Base-by-base conservation (phyloP, 2,888 invertebrate species). In the Acrobasis suavella region DNA sequence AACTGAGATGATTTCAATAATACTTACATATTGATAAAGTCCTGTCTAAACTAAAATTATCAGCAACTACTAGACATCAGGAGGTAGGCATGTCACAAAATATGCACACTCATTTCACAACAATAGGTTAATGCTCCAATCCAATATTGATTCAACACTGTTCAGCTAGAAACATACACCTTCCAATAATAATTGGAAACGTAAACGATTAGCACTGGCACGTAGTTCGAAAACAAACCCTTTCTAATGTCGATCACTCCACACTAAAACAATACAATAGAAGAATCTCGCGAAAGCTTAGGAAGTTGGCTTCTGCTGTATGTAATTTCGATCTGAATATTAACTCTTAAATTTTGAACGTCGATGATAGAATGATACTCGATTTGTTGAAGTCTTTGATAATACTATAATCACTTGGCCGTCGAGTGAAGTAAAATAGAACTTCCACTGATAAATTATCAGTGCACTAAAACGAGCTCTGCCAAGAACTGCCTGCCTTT, bases 71-170 rank as follows among this genome's bases (percentile, higher is more conserved):
- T 64, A 67, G 72, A 76, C 84, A 86, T 85, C 76, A 80, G 80
- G 78, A 75, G 76, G 72, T 72, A 76, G 73, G 73, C 77, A 76
- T 79, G 75, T 84, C 81, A 77, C 76, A 71, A 78, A 86, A 80
- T 81, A 79, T 83, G 83, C 84, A 85, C 81, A 82, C 76, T 88
- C 86, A 89, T 89, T 86, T 84, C 80, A 83, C 78, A 75, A 83
- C 75, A 83, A 81, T 79, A 77, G 76, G 77, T 75, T 78, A 77
- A 70, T 72, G 74, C 75, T 76, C 71, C 71, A 70, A 72, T 76
- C 75, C 67, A 78, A 75, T 85, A 85, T 86, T 81, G 83, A 86
- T 85, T 85, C 72, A 82, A 82, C 74, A 80, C 67, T 54, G 32
- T 46, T 52, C 73, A 78, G 67, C 71, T 70, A 74, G 79, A 77